Conservation (phyloP, 2,888 invertebrate species). For the Gibbula magus region DNA sequence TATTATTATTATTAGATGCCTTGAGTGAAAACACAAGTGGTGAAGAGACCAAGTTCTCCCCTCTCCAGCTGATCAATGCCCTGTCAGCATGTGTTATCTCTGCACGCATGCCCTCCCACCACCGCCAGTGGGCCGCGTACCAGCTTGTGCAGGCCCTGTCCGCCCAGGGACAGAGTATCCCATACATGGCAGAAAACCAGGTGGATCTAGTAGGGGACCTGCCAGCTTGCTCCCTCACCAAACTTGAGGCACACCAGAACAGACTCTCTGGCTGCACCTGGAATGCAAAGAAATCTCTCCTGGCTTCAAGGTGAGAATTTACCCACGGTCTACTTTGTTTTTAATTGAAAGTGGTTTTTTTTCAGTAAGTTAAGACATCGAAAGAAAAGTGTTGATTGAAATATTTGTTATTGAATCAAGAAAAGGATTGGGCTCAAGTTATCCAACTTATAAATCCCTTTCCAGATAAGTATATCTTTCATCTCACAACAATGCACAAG, state of each 20-base stretch:
- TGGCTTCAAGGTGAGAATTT: constrained; percentile 77
- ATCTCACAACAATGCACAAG: no score
- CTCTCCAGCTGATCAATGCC: constrained; percentile 79
- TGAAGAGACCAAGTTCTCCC: constrained; percentile 55
- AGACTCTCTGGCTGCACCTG: constrained; percentile 77
- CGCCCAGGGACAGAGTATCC: constrained; percentile 33
- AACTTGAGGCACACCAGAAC: constrained; percentile 79
- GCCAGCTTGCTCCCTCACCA: constrained; percentile 72
- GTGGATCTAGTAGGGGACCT: constrained; percentile 78
- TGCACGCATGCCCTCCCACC: constrained; percentile 76
- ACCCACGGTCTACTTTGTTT: no score
- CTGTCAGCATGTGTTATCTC: constrained; percentile 80
- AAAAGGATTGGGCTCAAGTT: no score
- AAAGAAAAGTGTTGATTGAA: no score
- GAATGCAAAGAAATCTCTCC: constrained; percentile 75
- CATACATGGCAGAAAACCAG: constrained; percentile 46
- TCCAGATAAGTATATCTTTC: no score
- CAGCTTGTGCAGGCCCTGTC: constrained; percentile 76
- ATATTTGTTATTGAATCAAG: no score
- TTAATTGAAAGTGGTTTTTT: no score
- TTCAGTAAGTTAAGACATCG: no score
- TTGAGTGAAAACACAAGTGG: constrained; percentile 28
- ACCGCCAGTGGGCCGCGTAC: constrained; percentile 81
- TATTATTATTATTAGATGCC: constrained; percentile 36
- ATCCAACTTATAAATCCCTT: no score